These are phyloP conservation scores for Neoseiulus cucumeris DNA, from an alignment of 1,140 invertebrate genomes.

Conservation along the genomic window DNA sequence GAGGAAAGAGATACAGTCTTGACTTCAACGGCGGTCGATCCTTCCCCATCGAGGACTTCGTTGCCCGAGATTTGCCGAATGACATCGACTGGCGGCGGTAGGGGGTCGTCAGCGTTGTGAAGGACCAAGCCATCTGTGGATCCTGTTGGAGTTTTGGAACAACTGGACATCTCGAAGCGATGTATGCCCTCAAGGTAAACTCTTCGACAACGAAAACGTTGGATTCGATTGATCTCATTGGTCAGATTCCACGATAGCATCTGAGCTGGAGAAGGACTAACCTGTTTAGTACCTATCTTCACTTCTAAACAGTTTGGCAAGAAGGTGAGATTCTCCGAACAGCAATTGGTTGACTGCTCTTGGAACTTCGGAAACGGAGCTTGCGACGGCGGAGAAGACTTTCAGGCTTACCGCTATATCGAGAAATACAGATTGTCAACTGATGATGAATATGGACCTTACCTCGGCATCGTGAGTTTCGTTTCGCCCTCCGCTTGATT, in stretches of 20 bases:
- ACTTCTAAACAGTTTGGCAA: conserved; percentile 15
- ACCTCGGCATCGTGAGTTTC: conserved; percentile 61
- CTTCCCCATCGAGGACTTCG: conserved; percentile 36
- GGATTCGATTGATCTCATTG: not conserved
- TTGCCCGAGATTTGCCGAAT: conserved; percentile 31
- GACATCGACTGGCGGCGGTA: conserved; percentile 59
- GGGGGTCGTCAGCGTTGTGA: conserved; percentile 74
- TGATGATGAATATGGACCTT: conserved; percentile 74
- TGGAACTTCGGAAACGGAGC: conserved; percentile 90
- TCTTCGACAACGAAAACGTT: conserved; percentile 28
- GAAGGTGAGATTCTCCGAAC: conserved; percentile 20
- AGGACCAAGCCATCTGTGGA: conserved; percentile 54
- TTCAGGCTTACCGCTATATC: conserved; percentile 74
- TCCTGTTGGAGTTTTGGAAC: conserved; percentile 59
- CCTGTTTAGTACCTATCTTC: not conserved
- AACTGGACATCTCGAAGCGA: not conserved
- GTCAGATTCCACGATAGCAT: no score
- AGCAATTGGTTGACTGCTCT: conserved; percentile 83
- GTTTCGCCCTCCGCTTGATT: no score
- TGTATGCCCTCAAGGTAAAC: conserved; percentile 46
- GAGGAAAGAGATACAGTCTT: conserved; percentile 44
- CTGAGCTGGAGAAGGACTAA: no score
- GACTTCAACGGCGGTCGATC: conserved; percentile 49
- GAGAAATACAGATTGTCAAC: conserved; percentile 67
- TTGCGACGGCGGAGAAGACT: conserved; percentile 81